Evolutionary conservation across 2,113 vertebrate genomes (phyloP), one percentile per base, ranked within the genome.

Genomic region (Calyptommatus sinebrachiatus): DNA sequence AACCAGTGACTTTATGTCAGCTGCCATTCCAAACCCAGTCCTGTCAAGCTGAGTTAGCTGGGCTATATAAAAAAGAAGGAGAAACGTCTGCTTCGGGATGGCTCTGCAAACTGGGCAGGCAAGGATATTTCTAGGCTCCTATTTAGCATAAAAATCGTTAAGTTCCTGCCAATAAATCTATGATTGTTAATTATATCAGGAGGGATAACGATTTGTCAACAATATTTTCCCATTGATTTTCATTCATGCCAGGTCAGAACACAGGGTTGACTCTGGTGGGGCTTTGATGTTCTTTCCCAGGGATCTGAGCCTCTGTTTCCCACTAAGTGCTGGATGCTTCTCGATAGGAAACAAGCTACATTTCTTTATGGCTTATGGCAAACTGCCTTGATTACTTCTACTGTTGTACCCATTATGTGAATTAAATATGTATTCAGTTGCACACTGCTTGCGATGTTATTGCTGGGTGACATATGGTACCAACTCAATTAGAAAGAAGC

Each of bases 381-480:
- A 94, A 94, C 94, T 95, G 95, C 94, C 94, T 95, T 95, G 95
- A 95, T 95, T 95, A 95, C 95, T 95, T 93, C 93, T 93, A 92
- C 95, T 93, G 94, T 95, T 95, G 94, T 95, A 95, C 94, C 94
- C 95, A 95, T 95, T 95, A 95, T 95, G 94, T 92, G 95, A 95
- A 95, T 95, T 95, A 95, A 95, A 95, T 95, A 95, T 95, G 95
- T 95, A 95, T 95, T 95, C 95, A 92, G 94, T 91, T 92, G 94
- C 94, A 94, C 94, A 94, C 94, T 95, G 95, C 93, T 95, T 90
- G 92, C 86, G 85, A 90, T 95, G 94, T 95, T 95, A 95, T 94
- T 95, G 94, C 95, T 88, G 92, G 92, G 92, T 95, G 95, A 95
- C 95, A 95, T 95, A 95, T 95, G 95, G 95, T 94, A 93, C 93